Conservation (phyloP, 2,797 vertebrate genomes). For the Tarsius wallacei region DNA sequence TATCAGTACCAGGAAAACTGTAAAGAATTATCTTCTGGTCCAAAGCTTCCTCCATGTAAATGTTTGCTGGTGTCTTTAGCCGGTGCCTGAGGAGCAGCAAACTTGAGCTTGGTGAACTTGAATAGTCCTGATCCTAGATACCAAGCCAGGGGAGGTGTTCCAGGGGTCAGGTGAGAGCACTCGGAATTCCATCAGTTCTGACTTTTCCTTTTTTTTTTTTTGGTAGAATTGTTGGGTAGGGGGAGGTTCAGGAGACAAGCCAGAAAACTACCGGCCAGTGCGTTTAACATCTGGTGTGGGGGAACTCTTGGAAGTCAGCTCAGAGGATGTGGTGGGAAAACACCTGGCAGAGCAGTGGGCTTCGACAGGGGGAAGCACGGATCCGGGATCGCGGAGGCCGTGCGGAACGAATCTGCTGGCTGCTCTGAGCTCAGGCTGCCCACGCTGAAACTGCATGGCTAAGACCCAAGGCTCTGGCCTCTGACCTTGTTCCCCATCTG, state of each 20-base stretch:
- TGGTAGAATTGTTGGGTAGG: not conserved
- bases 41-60: not conserved
- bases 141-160: not conserved
- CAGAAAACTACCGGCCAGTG: slow-evolving; percentile 50
- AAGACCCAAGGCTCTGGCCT: slow-evolving; percentile 42
- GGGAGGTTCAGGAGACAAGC: slow-evolving; percentile 65
- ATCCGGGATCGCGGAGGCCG: slow-evolving; percentile 68
- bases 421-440: slow-evolving; percentile 75
- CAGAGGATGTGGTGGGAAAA: slow-evolving; percentile 83
- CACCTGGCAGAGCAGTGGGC: slow-evolving; percentile 83
- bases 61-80: not conserved
- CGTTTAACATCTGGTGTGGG: slow-evolving; percentile 81
- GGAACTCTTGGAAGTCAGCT: slow-evolving; percentile 81
- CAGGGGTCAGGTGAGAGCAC: slow-evolving; percentile 1
- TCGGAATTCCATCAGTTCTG: not conserved
- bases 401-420: slow-evolving; percentile 62
- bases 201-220: not conserved
- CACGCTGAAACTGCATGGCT: not conserved
- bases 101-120: not conserved
- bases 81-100: not conserved
- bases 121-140: not conserved
- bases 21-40: not conserved
- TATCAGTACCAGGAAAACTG: not conserved
- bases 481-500: slow-evolving; percentile 61
- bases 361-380: slow-evolving; percentile 14